Evolutionary conservation across 2,888 invertebrate species (phyloP), one percentile per base, ranked within the genome.

Genomic region (Oscheius sp.): DNA sequence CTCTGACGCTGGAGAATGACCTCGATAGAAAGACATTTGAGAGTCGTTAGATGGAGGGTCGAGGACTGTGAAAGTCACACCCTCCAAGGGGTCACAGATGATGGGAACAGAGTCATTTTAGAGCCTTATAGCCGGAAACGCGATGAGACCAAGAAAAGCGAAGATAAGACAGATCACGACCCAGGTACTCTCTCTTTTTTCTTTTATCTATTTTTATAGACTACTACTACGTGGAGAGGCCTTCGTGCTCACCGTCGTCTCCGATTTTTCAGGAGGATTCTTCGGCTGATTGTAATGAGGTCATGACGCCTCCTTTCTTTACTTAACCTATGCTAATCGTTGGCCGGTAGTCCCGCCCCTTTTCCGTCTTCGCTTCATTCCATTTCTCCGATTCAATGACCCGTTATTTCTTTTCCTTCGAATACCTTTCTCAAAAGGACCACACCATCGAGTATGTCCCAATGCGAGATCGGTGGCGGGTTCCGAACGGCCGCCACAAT

Each of bases 281-380:
- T 41, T 14, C 44, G 5, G 38, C 24, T 59, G 59, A 44, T 59
- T 44, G 59, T 28, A 59, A 59, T 30, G 44, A 59, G 59, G 59
- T 59, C 59, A 44, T 24, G 30, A 12, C 28, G 28, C 30, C 28
- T 28, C 24, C 24, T 49, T 33, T 59, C 59, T 59, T 59, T 59
- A 28, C 59, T 41, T 59, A 59, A 59, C 59, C 59, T 59, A 59
- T 44, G 44, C 54, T 54, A 54, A 54, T 54, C 54, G n/a, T n/a
- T n/a, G 24, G 41, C 12, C 14, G 41, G 26, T n/a, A n/a, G n/a
- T 22, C 20, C 59, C 59, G 38, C 59, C 56, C 36, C 38, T n/a
- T 54, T 9, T 32, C 30, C 33, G 20, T 30, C 33, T 17, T 51
- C 51, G 17, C 54, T 50, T n/a, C 30, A 12, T n/a, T 41, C 44